phyloP scores from a whole-genome alignment of 1,140 invertebrate genomes.

The Piezodorus guildinii region DNA sequence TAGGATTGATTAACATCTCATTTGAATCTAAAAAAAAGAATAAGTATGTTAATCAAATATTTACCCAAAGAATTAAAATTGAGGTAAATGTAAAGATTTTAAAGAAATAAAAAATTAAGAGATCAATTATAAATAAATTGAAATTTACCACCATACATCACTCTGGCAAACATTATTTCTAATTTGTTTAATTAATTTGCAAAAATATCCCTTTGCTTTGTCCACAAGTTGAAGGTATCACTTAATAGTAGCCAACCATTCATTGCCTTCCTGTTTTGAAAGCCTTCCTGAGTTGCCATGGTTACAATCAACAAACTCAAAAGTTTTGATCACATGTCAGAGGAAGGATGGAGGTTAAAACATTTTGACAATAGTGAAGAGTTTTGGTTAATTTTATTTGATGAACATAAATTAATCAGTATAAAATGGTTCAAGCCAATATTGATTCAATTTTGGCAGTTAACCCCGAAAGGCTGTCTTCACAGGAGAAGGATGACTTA shows the following conservation, averaged over 20 bases:
- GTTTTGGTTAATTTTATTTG: not conserved
- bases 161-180: conserved; percentile 2
- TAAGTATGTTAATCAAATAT: not conserved
- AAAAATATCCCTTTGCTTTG: too few relatives aligned
- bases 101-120: not conserved
- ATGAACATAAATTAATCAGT: not conserved
- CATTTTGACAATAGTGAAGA: too few relatives aligned
- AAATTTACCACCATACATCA: conserved; percentile 12
- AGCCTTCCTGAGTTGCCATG: not conserved
- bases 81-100: not conserved
- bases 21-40: conserved; percentile 10
- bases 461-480: conserved; percentile 40
- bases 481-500: conserved; percentile 48
- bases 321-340: too few relatives aligned
- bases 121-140: not conserved
- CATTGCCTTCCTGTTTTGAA: too few relatives aligned
- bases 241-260: too few relatives aligned
- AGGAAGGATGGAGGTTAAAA: too few relatives aligned
- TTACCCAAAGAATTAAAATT: not conserved
- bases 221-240: too few relatives aligned
- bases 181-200: too few relatives aligned
- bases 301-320: not conserved
- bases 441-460: conserved; percentile 46
- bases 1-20: not conserved
- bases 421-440: conserved; percentile 40